Evolutionary conservation across 1,140 invertebrate species (phyloP).

Genomic region (Drosophila grimshawi): DNA sequence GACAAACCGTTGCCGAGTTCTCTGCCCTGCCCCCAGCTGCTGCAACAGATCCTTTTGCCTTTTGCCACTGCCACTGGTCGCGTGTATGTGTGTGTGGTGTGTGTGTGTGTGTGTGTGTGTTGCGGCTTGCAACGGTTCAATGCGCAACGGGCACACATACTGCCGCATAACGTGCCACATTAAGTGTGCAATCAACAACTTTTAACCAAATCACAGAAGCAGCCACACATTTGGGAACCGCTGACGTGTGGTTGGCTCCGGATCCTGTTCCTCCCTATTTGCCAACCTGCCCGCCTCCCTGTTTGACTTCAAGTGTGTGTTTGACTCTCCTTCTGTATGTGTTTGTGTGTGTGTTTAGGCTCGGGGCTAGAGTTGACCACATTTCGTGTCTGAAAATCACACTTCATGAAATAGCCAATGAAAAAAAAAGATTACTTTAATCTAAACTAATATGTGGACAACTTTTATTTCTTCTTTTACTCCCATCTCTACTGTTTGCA

Average conservation of each 20-base stretch:
- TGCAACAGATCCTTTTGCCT: no score
- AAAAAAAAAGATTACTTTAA: no score
- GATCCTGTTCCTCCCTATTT: background rate
- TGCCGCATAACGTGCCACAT: conserved; percentile 24
- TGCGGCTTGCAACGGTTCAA: conserved; percentile 36
- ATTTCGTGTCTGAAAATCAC: background rate
- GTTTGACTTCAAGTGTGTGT: background rate
- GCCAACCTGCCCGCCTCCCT: no score
- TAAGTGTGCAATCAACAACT: conserved; percentile 52
- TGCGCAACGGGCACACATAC: conserved; percentile 26
- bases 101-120: conserved; percentile 1
- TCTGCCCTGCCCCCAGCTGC: background rate
- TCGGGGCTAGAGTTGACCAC: conserved; percentile 11
- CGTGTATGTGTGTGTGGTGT: no score
- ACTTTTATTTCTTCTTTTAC: no score
- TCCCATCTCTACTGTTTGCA: background rate
- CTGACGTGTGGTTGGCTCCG: conserved; percentile 11
- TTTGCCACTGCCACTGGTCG: no score
- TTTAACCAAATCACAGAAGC: conserved; percentile 49
- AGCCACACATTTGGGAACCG: conserved; percentile 13
- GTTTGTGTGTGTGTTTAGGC: background rate
- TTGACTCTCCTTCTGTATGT: background rate
- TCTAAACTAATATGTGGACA: no score
- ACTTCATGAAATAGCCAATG: no score
- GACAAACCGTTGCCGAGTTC: conserved; percentile 4